These are phyloP conservation scores for Drosophila austrosaltans DNA, from an alignment of 2,888 invertebrate genomes.

Conservation along the genomic window DNA sequence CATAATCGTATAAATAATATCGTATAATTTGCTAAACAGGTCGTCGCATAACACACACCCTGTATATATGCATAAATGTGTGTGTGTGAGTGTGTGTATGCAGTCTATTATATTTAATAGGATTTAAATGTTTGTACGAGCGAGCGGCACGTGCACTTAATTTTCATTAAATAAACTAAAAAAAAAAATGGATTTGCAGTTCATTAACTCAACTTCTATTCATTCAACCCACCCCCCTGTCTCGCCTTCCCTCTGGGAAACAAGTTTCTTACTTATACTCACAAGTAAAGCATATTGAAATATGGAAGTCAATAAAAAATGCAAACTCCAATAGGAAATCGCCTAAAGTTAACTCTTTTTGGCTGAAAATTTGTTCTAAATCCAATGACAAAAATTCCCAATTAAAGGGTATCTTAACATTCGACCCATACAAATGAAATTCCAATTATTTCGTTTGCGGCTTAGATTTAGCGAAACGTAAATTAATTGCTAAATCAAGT, in stretches of 20 bases:
- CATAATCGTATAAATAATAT: too few relatives aligned
- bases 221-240: not conserved
- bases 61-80: not conserved
- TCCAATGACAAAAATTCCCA: too few relatives aligned
- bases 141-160: slow-evolving; percentile 41
- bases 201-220: slow-evolving; percentile 43
- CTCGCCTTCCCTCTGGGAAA: not conserved
- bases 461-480: slow-evolving; percentile 45
- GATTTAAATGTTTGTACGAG: slow-evolving; percentile 55
- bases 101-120: slow-evolving; percentile 59
- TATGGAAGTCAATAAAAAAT: too few relatives aligned
- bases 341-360: too few relatives aligned
- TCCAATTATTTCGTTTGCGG: slow-evolving; percentile 1
- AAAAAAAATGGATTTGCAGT: slow-evolving; percentile 49
- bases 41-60: not conserved
- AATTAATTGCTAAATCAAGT: slow-evolving; percentile 72
- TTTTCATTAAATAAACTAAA: slow-evolving; percentile 33
- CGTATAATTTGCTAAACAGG: not conserved
- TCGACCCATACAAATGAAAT: not conserved
- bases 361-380: too few relatives aligned
- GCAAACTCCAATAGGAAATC: too few relatives aligned
- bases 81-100: not conserved
- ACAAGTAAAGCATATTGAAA: too few relatives aligned
- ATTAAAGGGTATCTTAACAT: not conserved
- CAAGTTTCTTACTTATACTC: too few relatives aligned